These are phyloP conservation scores for Electrona antarctica DNA, from an alignment of 2,113 vertebrate genomes.

Conservation along the genomic window DNA sequence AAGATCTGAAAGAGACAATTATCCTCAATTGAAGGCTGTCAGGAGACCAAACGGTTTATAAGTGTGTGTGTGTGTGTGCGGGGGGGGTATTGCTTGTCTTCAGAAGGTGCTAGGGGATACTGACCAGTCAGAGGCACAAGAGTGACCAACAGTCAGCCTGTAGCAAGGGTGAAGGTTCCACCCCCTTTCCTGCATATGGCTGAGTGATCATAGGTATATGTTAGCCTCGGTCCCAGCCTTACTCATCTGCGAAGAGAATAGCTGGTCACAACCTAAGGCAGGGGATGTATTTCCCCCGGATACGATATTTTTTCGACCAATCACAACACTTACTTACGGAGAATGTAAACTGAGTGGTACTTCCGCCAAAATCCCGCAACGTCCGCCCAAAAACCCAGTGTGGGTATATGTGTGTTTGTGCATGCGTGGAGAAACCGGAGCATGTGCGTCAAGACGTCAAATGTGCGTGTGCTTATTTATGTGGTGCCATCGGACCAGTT, in stretches of 20 bases:
- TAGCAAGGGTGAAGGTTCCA: constrained; percentile 48
- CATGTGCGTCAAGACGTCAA: too few species aligned
- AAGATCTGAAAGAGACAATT: constrained; percentile 82
- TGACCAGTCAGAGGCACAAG: constrained; percentile 51
- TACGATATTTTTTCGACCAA: too few species aligned
- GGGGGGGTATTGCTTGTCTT: constrained; percentile 36
- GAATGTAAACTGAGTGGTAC: too few species aligned
- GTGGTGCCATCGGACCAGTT: too few species aligned
- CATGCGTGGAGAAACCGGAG: not conserved
- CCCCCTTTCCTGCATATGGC: constrained; percentile 37
- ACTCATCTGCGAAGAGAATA: too few species aligned
- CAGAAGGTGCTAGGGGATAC: constrained; percentile 37
- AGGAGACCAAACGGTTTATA: constrained; percentile 79
- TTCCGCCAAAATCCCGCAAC: too few species aligned
- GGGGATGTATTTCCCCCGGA: too few species aligned
- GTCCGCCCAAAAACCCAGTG: too few species aligned
- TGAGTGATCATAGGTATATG: constrained; percentile 58
- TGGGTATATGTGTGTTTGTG: not conserved
- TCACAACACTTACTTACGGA: too few species aligned
- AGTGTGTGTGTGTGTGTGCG: constrained; percentile 56
- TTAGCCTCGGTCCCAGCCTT: too few species aligned
- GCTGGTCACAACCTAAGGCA: too few species aligned
- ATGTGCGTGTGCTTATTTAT: too few species aligned
- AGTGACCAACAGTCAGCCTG: constrained; percentile 63
- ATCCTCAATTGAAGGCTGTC: constrained; percentile 81